phyloP scores from a whole-genome alignment of 1,140 invertebrate species.

The Tetranychus cinnabarinus region DNA sequence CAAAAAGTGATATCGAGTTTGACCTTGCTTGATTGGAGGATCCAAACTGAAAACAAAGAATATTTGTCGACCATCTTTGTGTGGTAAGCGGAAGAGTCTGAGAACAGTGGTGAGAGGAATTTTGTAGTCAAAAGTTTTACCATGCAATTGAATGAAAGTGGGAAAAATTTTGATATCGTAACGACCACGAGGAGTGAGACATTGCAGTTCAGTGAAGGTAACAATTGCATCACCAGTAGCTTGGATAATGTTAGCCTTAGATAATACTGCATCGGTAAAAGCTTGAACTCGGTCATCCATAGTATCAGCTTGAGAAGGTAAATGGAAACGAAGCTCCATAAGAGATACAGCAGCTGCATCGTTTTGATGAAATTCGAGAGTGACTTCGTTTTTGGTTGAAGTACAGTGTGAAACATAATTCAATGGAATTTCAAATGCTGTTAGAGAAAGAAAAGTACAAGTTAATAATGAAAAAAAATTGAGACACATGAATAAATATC shows the following conservation, averaged over 20 bases:
- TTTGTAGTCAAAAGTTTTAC: conserved; percentile 99
- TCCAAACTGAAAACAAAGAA: conserved; percentile 94
- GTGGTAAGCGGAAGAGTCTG: conserved; percentile 77
- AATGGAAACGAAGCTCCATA: conserved; percentile 93
- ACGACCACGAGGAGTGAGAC: conserved; percentile 92
- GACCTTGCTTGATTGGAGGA: conserved; percentile 97
- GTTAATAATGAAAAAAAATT: neutral
- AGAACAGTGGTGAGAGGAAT: conserved; percentile 89
- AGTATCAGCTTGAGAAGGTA: conserved; percentile 44
- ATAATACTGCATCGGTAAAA: conserved; percentile 78
- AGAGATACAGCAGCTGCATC: conserved; percentile 90
- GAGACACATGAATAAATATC: neutral
- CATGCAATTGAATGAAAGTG: conserved; percentile 92
- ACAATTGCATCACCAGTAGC: conserved; percentile 92
- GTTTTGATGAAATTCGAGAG: conserved; percentile 93
- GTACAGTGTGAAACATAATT: conserved; percentile 86
- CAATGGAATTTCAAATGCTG: conserved; percentile 87
- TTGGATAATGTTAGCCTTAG: conserved; percentile 89
- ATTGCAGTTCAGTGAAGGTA: conserved; percentile 87
- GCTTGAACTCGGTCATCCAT: conserved; percentile 71
- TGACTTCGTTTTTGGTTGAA: conserved; percentile 96
- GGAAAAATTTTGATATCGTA: conserved; percentile 98
- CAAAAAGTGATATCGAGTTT: conserved; percentile 80
- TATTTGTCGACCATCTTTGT: conserved; percentile 92
- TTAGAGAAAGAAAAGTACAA: neutral